Evolutionary conservation across 2,113 vertebrate genomes (phyloP), one percentile per base, ranked within the genome.

Genomic region (Megaceryle torquata): DNA sequence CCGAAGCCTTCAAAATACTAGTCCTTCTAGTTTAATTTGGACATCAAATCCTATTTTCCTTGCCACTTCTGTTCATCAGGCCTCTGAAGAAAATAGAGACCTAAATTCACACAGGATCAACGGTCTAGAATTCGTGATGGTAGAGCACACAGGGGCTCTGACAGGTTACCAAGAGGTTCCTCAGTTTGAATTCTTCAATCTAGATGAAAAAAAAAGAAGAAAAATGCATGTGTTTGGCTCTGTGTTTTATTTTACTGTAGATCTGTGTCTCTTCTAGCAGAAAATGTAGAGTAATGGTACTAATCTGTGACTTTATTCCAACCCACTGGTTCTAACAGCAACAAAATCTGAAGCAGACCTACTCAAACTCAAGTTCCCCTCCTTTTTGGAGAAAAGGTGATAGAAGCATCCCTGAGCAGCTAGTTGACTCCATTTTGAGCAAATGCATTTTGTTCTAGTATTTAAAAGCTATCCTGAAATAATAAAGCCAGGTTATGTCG

Each of bases 1-100:
- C 29, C 31, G 44, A 82, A 77, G 13, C 50, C 88, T 96, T 96
- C 90, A 97, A 93, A 97, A 80, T 93, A 89, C 91, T 93, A 94
- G 84, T 94, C 91, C 88, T 93, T 81, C 39, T 76, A 64, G 39
- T 57, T 93, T 56, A 91, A 91, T 95, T 80, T 86, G 72, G 65
- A 60, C 61, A 90, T 83, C 53, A 81, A 71, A 82, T 87, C 65
- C 15, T 59, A 7, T 89, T 94, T 96, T 93, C 15, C 48, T 91
- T 59, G 26, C 72, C 35, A 43, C 57, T 95, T 95, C 90, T 85
- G 22, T 85, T 95, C 71, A 59, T 83, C 44, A 63, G 28, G 15
- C 37, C 56, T 86, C 70, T 70, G 69, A 92, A 50, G 54, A 78
- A 90, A 94, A 68, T 1, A 75, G 59, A 71, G 39, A 79, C 31